phyloP scores from a whole-genome alignment of 2,888 invertebrate genomes.

The Barypeithes pellucidus region DNA sequence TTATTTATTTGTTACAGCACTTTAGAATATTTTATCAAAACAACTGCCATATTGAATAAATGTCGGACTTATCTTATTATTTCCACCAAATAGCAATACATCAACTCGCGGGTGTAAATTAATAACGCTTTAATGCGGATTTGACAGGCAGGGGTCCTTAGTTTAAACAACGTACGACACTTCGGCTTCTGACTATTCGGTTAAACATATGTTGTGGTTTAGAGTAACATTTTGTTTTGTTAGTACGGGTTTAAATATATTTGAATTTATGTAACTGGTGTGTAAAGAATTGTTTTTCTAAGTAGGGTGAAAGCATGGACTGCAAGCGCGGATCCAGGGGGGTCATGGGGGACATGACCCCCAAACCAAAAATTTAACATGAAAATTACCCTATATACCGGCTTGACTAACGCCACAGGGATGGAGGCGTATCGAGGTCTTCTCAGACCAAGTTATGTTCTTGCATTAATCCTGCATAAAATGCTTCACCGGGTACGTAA shows the following conservation, averaged over 20 bases:
- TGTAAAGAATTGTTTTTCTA: neutral
- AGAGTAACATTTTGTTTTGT: neutral
- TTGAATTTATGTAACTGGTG: neutral
- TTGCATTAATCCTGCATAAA: too few species aligned
- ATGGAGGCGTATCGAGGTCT: too few species aligned
- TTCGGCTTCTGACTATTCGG: conserved; percentile 11
- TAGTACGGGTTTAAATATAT: neutral
- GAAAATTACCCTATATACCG: too few species aligned
- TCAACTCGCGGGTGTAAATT: conserved; percentile 21
- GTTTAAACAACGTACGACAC: conserved; percentile 32
- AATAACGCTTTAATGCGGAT: conserved; percentile 35
- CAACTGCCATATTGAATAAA: neutral
- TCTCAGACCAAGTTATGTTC: too few species aligned
- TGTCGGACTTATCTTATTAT: conserved; percentile 8
- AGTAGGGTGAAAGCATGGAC: too few species aligned
- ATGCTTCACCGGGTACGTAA: too few species aligned
- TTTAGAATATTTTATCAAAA: neutral
- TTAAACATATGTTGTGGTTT: conserved; percentile 3
- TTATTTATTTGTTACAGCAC: neutral
- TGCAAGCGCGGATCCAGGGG: too few species aligned
- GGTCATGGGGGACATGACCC: too few species aligned
- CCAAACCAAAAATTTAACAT: too few species aligned
- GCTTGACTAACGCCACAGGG: too few species aligned
- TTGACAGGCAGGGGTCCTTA: conserved; percentile 28
- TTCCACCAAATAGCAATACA: conserved; percentile 14